These are phyloP conservation scores for Desoria tigrina DNA, from an alignment of 2,888 invertebrate genomes.

Conservation along the genomic window DNA sequence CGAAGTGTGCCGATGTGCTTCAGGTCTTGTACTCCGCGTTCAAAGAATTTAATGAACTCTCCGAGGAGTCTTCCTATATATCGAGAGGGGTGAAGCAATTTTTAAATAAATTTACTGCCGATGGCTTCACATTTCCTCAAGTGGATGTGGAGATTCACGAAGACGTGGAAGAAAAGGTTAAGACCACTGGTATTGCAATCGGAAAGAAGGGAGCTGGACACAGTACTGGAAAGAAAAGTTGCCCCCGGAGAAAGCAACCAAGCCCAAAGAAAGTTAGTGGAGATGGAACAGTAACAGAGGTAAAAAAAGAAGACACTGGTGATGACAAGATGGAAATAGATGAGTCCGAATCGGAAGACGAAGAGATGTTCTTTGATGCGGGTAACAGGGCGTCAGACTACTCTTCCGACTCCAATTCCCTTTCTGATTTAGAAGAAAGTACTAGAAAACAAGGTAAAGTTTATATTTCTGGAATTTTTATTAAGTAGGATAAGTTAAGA, in stretches of 20 bases:
- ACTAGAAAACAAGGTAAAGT: neutral
- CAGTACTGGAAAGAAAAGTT: neutral
- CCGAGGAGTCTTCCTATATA: conserved; percentile 18
- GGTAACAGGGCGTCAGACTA: neutral
- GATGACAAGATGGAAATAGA: neutral
- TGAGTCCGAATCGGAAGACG: conserved; percentile 7
- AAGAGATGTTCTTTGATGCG: conserved; percentile 5
- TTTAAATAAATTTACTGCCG: neutral
- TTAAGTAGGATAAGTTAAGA: no score
- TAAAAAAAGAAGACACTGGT: no score
- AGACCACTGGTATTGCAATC: neutral
- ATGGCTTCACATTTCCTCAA: neutral
- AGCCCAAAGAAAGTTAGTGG: conserved; percentile 3
- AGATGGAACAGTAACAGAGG: neutral
- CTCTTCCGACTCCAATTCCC: conserved; percentile 15
- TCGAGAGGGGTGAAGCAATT: conserved; percentile 20
- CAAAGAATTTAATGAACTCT: conserved; percentile 17
- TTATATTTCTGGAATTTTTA: neutral
- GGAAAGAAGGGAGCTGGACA: neutral
- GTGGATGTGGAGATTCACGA: neutral
- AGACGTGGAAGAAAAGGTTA: neutral
- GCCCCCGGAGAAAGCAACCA: neutral
- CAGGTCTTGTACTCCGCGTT: conserved; percentile 22
- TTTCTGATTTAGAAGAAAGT: conserved; percentile 12
- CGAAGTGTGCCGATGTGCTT: conserved; percentile 15